These are phyloP conservation scores for Takifugu bimaculatus DNA, from an alignment of 2,113 vertebrate species.

Conservation along the genomic window DNA sequence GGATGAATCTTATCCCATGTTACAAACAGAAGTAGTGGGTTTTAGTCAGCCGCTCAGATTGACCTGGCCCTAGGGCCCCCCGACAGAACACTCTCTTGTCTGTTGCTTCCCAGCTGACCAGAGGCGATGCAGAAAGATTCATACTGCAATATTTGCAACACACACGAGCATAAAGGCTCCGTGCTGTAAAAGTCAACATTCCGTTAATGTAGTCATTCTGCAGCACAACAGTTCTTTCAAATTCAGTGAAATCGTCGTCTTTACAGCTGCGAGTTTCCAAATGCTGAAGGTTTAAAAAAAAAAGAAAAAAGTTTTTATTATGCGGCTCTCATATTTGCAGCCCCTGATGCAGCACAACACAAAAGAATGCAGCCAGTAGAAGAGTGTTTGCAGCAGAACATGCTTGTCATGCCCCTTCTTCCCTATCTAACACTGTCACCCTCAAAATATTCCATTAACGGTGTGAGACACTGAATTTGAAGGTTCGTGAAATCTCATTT, in stretches of 20 bases:
- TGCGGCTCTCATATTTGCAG: constrained; percentile 12
- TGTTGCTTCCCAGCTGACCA: constrained; percentile 37
- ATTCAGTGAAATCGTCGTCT: constrained; percentile 14
- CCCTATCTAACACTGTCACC: constrained; percentile 31
- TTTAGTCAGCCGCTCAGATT: constrained; percentile 54
- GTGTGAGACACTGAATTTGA: constrained; percentile 62
- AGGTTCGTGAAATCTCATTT: constrained; percentile 73
- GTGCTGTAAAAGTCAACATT: constrained; percentile 14
- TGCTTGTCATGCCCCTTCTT: constrained; percentile 6
- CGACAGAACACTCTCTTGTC: constrained; percentile 35
- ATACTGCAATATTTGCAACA: constrained; percentile 11
- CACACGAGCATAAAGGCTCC: constrained; percentile 7
- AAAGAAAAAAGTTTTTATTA: constrained; percentile 10
- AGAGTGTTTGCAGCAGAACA: constrained; percentile 44
- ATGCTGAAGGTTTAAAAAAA: neutral
- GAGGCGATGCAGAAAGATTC: constrained; percentile 25
- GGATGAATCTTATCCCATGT: constrained; percentile 53
- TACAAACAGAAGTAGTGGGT: constrained; percentile 45
- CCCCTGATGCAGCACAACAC: constrained; percentile 29
- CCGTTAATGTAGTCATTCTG: constrained; percentile 19
- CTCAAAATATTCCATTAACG: constrained; percentile 61
- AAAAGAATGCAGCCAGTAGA: constrained; percentile 36
- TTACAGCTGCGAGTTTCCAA: constrained; percentile 17
- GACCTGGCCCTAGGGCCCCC: constrained; percentile 64
- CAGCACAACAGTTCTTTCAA: constrained; percentile 17